Evolutionary conservation across 2,797 vertebrate species (phyloP).

Genomic region (Chrysocyon brachyurus): DNA sequence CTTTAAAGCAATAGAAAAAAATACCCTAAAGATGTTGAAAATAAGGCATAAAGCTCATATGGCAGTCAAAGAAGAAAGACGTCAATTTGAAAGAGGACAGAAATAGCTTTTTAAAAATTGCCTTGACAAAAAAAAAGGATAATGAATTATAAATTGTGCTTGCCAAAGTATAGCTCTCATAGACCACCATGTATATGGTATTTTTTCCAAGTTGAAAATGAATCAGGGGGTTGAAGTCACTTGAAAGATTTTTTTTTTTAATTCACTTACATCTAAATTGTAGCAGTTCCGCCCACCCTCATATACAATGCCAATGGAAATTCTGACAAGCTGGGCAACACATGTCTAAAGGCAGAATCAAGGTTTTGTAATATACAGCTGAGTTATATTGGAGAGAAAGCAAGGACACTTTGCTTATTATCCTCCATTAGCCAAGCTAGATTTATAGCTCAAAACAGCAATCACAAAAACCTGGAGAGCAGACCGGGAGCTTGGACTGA

Average conservation of each 20-base stretch:
- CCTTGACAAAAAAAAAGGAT: constrained; percentile 27
- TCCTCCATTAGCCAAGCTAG: not conserved
- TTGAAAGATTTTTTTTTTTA: constrained; percentile 51
- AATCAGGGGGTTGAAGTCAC: constrained; percentile 49
- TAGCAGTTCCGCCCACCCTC: not conserved
- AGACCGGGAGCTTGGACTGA: not conserved
- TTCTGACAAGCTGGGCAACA: constrained; percentile 15
- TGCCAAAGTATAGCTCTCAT: constrained; percentile 57
- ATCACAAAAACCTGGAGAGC: not conserved
- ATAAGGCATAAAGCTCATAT: constrained; percentile 11
- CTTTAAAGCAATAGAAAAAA: constrained; percentile 50
- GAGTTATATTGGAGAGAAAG: constrained; percentile 36
- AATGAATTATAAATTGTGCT: constrained; percentile 40
- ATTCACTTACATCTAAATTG: constrained; percentile 28
- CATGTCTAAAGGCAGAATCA: constrained; percentile 32
- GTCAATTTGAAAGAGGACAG: constrained; percentile 27
- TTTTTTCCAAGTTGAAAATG: constrained; percentile 60
- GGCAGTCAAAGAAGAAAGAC: constrained; percentile 48
- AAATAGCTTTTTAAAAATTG: constrained; percentile 64
- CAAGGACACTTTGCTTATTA: constrained; percentile 12
- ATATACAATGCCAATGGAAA: constrained; percentile 26
- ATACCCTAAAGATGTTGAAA: constrained; percentile 38
- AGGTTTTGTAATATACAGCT: constrained; percentile 15
- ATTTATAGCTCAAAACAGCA: constrained; percentile 45
- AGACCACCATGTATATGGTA: not conserved